Evolutionary conservation across 2,888 invertebrate species (phyloP).

Genomic region (Encarsia formosa): DNA sequence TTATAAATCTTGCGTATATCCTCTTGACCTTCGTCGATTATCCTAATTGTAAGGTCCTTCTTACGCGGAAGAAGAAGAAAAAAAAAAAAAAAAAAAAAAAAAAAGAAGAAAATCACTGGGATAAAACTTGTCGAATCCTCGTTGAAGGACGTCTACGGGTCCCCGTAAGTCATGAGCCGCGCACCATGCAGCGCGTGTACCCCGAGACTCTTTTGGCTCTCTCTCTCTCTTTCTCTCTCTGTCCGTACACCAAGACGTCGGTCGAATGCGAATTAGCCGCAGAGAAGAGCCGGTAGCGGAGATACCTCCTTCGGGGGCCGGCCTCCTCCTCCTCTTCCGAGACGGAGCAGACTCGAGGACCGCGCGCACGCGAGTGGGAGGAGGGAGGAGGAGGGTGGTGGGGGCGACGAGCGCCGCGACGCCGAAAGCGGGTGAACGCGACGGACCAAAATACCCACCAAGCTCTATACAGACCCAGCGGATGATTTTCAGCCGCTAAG

Average conservation of each 20-base stretch:
- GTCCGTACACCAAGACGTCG: slow-evolving; percentile 74
- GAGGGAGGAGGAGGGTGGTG: not conserved
- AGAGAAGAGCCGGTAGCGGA: slow-evolving; percentile 68
- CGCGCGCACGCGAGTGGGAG: not conserved
- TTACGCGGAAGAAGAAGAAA: too few species aligned
- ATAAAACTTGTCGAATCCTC: too few species aligned
- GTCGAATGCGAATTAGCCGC: slow-evolving; percentile 83
- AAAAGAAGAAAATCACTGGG: too few species aligned
- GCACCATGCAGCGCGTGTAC: too few species aligned
- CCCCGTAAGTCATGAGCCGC: too few species aligned
- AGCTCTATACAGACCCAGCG: not conserved
- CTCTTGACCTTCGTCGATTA: too few species aligned
- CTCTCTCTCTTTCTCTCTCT: slow-evolving; percentile 26
- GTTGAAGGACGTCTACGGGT: too few species aligned
- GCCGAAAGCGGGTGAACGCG: not conserved
- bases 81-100: too few species aligned
- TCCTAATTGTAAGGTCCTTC: too few species aligned
- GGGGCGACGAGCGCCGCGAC: slow-evolving; percentile 6
- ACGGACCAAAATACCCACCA: not conserved
- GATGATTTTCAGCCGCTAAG: too few species aligned
- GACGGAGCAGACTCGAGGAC: too few species aligned
- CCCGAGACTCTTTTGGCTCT: slow-evolving; percentile 53
- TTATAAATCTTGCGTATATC: too few species aligned
- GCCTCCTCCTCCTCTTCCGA: not conserved
- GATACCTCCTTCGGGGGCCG: slow-evolving; percentile 32